Base-by-base conservation (phyloP, 64 coral and sea anemone species). In the Montipora sp. region DNA sequence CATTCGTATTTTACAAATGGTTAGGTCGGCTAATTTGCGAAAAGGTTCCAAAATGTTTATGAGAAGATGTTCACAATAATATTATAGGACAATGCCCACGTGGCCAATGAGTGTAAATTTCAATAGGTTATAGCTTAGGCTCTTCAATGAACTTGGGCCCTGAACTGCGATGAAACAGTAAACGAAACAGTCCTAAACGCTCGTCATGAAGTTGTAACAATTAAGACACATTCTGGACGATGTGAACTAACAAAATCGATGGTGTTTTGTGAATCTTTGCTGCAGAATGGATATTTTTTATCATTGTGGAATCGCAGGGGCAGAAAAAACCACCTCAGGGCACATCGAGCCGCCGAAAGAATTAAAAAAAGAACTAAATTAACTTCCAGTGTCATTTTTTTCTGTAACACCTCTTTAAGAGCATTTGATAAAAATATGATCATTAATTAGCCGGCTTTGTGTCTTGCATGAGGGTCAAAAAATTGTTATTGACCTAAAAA, bases 401-500 rank as follows among this genome's bases (percentile, higher is more conserved):
- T 7, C 5, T 9, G 21, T 16, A 8, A 81, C 79, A 60, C 58
- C 55, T 61, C 79, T 81, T 63, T 81, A 27, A 81, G 60, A 59
- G 22, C 22, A 36, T 81, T 81, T 85, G 82, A 19, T 16, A 70
- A 15, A 85, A 85, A 72, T 50, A 71, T 47, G 65, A 48, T 72
- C 43, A 85, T 85, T 85, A 85, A 85, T 85, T 85, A 85, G 43
- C 82, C 24, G 14, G 82, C 82, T 85, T 85, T 85, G 82, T 85
- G 8, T 71, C 63, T 85, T 8, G 53, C 1, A 36, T 1, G 43
- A 69, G 19, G 71, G 82, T 45, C 3, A 72, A 67, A 85, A 72
- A 12, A 85, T 63, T 50, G 11, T 85, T 71, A 72, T 72, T 70
- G 45, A 85, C 2, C 43, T 9, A 16, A 5, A 63, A 14, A 71